Evolutionary conservation across 2,797 vertebrate genomes (phyloP), one percentile per base, ranked within the genome.

Genomic region (Toxotes lorentzi): DNA sequence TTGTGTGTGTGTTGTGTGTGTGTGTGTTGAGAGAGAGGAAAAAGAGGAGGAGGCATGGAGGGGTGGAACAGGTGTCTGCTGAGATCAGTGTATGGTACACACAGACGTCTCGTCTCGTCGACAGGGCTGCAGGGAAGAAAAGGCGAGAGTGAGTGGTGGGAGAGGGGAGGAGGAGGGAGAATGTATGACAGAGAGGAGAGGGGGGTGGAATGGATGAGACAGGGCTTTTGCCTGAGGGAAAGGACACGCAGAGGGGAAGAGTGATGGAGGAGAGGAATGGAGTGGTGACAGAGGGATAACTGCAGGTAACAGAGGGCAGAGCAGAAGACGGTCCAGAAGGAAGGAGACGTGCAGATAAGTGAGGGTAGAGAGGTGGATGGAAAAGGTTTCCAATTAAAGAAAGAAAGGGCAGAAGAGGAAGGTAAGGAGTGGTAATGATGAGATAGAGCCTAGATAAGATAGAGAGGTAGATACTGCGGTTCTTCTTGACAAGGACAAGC

Each of bases 41-140:
- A 57, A 51, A 45, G 50, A 40, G 35, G 59, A 67, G 79, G 71
- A 62, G 47, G 71, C 63, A 69, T 73, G 45, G 73, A 60, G 69
- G 72, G 82, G 81, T 74, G 87, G 89, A 93, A 93, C 93, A 94
- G 93, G 93, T 94, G 94, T 94, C 93, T 88, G 85, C 84, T 58
- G 86, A 87, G 91, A 94, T 94, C 91, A 92, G 87, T 87, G 91
- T 89, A 86, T 56, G 78, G 87, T 85, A 87, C 80, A 86, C 86
- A 82, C 86, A 91, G 91, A 90, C 91, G 84, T 89, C 89, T 89
- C 76, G 80, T 87, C 87, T 91, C 74, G 71, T 81, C 80, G 65
- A 89, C 85, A 83, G 84, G 79, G 85, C 89, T 88, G 85, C 72
- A 71, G 86, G 86, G 89, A 78, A 76, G 81, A 76, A 69, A 83